Percentiles rank a stretch among this genome's conserved stretches.
phyloP scores from a whole-genome alignment of 2,888 invertebrate genomes.

The Chymomyza procnemis region DNA sequence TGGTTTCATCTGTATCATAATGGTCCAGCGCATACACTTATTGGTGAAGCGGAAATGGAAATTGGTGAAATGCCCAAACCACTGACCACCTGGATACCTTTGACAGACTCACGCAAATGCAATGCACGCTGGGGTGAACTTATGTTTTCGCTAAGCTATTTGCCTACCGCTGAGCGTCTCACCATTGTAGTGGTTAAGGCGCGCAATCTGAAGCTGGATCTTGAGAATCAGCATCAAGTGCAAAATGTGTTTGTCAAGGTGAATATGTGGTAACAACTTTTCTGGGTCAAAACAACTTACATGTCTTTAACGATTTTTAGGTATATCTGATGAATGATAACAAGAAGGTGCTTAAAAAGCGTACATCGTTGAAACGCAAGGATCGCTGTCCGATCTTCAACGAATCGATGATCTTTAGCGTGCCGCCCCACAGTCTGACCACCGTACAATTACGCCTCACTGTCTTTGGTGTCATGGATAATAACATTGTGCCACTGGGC shows the following conservation, averaged over 20 bases:
- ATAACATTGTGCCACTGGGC: constrained; percentile 83
- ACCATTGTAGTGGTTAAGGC: constrained; percentile 85
- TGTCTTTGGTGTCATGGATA: constrained; percentile 78
- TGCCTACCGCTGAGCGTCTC: constrained; percentile 89
- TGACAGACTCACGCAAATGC: constrained; percentile 85
- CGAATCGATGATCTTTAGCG: constrained; percentile 90
- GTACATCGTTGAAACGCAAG: constrained; percentile 86
- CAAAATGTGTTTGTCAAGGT: constrained; percentile 90
- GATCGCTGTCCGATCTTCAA: constrained; percentile 89
- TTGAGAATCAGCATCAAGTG: constrained; percentile 55
- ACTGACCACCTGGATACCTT: constrained; percentile 88
- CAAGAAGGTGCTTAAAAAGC: constrained; percentile 89
- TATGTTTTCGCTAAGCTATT: constrained; percentile 89
- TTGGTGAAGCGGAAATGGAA: constrained; percentile 84
- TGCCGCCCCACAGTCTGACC: constrained; percentile 85
- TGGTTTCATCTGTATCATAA: constrained; percentile 86
- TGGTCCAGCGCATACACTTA: constrained; percentile 82
- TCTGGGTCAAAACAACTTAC: not conserved
- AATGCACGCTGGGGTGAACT: constrained; percentile 87
- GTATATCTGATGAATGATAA: constrained; percentile 89
- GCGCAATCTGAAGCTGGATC: constrained; percentile 83
- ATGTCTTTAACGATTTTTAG: constrained; percentile 73
- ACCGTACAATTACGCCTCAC: constrained; percentile 87
- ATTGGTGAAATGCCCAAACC: constrained; percentile 83
- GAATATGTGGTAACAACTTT: constrained; percentile 23